Evolutionary conservation across 2,888 invertebrate genomes (phyloP).

Genomic region (Nephrotoma flavescens): DNA sequence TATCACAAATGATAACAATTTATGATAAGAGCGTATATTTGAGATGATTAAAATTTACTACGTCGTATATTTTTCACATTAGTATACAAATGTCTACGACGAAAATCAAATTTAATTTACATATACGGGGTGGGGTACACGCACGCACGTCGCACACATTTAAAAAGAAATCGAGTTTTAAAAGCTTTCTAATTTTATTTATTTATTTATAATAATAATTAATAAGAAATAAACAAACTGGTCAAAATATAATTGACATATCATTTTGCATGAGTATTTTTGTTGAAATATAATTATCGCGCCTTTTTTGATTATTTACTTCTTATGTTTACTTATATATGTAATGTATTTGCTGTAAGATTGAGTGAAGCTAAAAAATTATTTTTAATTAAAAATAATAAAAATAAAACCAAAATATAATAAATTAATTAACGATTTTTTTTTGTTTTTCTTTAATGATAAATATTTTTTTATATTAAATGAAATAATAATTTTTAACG

Average conservation of each 20-base stretch:
- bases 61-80: neutral
- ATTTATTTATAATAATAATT: neutral
- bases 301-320: neutral
- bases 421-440: neutral
- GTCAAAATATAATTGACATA: neutral
- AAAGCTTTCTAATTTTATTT: neutral
- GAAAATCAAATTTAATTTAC: neutral
- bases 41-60: neutral
- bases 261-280: neutral
- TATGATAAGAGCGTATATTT: neutral
- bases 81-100: neutral
- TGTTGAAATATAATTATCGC: neutral
- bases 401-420: no score
- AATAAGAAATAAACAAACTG: neutral
- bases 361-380: neutral
- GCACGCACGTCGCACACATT: neutral
- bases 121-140: neutral
- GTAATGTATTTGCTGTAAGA: neutral
- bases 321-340: neutral
- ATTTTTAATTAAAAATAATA: neutral
- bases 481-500: neutral
- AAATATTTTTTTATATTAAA: neutral
- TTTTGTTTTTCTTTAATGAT: neutral
- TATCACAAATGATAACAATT: neutral
- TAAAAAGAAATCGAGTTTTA: neutral